These are phyloP conservation scores for Drosophila orosa DNA, from an alignment of 1,140 invertebrate genomes.

Conservation along the genomic window DNA sequence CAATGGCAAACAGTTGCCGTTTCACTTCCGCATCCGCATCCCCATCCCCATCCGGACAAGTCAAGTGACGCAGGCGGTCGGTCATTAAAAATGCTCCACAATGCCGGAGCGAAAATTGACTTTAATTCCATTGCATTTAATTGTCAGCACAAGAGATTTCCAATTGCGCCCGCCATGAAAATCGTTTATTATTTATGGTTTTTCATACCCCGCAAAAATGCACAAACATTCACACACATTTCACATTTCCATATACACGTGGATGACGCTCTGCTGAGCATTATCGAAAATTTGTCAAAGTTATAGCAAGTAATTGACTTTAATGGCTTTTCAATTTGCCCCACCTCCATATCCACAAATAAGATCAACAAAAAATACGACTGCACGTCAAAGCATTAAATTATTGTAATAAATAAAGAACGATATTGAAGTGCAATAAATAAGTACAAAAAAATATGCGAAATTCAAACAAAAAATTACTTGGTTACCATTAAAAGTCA, in stretches of 20 bases:
- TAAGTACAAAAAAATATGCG: conserved; percentile 56
- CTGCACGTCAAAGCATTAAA: conserved; percentile 36
- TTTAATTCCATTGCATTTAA: conserved; percentile 58
- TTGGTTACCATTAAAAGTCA: conserved; percentile 21
- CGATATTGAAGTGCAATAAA: conserved; percentile 57
- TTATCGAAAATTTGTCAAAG: conserved; percentile 65
- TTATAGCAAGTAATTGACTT: conserved; percentile 65
- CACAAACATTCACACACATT: not conserved
- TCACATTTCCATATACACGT: not conserved
- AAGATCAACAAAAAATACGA: conserved; percentile 16
- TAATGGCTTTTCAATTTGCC: conserved; percentile 65
- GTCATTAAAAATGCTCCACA: conserved; percentile 50
- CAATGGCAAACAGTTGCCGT: conserved; percentile 63
- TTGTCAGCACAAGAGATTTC: conserved; percentile 63
- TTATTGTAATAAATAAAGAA: conserved; percentile 55
- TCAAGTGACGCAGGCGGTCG: conserved; percentile 59
- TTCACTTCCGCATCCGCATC: conserved; percentile 31
- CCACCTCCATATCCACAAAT: conserved; percentile 9
- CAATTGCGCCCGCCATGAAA: conserved; percentile 55
- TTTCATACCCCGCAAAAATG: conserved; percentile 31
- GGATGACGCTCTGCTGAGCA: conserved; percentile 29
- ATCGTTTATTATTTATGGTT: conserved; percentile 71
- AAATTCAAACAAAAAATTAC: conserved; percentile 3
- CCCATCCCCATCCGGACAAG: conserved; percentile 35
- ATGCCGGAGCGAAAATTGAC: conserved; percentile 43